phyloP scores from a whole-genome alignment of 2,888 invertebrate genomes.

The Heliconius aoede region DNA sequence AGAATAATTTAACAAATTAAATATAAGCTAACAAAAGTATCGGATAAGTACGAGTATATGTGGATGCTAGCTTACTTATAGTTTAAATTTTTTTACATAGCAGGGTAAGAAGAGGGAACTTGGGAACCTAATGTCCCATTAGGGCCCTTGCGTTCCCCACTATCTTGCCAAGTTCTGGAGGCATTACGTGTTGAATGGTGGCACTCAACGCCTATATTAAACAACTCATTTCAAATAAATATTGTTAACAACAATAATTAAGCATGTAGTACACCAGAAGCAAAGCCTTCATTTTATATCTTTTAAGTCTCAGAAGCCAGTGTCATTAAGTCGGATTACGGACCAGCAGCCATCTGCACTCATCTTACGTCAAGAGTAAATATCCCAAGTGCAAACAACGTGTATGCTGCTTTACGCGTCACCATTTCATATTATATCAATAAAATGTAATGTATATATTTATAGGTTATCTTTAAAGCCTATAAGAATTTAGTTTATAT shows the following conservation, averaged over 20 bases:
- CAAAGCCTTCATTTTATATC: slow-evolving; percentile 1
- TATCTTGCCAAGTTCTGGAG: too few species aligned
- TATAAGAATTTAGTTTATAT: not conserved
- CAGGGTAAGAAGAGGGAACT: too few species aligned
- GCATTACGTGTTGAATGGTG: too few species aligned
- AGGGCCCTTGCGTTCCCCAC: too few species aligned
- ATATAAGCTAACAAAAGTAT: not conserved
- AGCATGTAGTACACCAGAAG: not conserved
- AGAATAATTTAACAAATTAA: not conserved
- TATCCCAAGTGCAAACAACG: slow-evolving; percentile 33
- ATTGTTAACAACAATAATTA: not conserved
- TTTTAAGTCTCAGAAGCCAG: not conserved
- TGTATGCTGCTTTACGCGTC: slow-evolving; percentile 12
- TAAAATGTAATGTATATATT: too few species aligned
- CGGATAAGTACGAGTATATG: too few species aligned
- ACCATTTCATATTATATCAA: slow-evolving; percentile 9
- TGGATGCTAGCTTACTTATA: too few species aligned
- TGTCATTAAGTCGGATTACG: slow-evolving; percentile 31
- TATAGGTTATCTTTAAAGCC: not conserved
- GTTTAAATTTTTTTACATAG: too few species aligned
- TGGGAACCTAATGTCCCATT: too few species aligned
- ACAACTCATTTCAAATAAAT: not conserved
- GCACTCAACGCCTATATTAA: too few species aligned
- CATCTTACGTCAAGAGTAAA: slow-evolving; percentile 30
- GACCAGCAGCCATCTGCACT: slow-evolving; percentile 30